Conservation (phyloP, 2,113 vertebrate genomes). For the Nycticryphes semicollaris region DNA sequence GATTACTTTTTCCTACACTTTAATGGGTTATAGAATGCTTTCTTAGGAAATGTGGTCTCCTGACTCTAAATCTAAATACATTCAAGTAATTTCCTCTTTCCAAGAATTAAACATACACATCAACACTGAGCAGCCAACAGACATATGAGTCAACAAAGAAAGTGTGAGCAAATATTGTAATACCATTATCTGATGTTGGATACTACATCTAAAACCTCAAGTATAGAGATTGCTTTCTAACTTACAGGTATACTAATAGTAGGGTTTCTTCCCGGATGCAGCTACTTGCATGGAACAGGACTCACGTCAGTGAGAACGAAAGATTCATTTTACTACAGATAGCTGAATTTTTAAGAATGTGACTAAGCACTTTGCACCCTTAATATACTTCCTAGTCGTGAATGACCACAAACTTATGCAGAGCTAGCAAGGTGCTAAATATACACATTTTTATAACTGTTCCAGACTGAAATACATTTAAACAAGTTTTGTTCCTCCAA, state of each 20-base stretch:
- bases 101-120: not conserved
- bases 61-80: not conserved
- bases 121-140: not conserved
- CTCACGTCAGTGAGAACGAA: rapidly evolving
- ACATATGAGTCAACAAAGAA: not conserved
- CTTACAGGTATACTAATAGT: not conserved
- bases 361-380: not conserved
- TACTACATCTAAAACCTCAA: not conserved
- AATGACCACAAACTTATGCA: not conserved
- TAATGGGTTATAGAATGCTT: not conserved
- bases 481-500: not conserved
- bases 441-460: not conserved
- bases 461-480: not conserved
- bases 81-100: not conserved
- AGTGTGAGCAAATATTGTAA: not conserved
- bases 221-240: not conserved
- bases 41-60: not conserved
- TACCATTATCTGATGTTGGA: not conserved
- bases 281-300: not conserved
- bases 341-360: not conserved
- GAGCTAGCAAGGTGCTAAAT: not conserved
- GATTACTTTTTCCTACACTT: not conserved
- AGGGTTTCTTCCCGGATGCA: not conserved
- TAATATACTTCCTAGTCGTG: not conserved
- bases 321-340: not conserved